Evolutionary conservation across 2,113 vertebrate genomes (phyloP).

Genomic region (Thalassoma bifasciatum): DNA sequence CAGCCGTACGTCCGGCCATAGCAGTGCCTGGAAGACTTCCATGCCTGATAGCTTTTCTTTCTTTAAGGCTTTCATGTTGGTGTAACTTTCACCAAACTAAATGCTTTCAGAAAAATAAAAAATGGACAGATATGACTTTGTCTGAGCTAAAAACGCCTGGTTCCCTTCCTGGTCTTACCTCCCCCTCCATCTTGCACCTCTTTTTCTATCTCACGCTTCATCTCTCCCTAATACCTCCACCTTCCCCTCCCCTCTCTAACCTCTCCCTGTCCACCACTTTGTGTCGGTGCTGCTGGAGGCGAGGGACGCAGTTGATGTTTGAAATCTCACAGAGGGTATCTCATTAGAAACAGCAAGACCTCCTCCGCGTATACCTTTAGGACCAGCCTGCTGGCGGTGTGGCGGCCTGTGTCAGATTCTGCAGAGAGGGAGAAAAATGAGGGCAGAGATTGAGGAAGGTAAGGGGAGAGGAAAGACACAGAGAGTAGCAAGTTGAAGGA

Average conservation of each 20-base stretch:
- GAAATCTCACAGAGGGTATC: slow-evolving; percentile 35
- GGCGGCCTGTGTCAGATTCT: slow-evolving; percentile 12
- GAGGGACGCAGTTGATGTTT: slow-evolving; percentile 29
- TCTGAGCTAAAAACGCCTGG: neutral
- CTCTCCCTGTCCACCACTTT: slow-evolving; percentile 15
- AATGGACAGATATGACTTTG: neutral
- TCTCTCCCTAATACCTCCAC: slow-evolving; percentile 26
- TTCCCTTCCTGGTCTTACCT: neutral
- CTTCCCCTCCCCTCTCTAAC: slow-evolving; percentile 4
- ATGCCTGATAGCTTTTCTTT: too few relatives aligned
- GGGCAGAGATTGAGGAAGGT: slow-evolving; percentile 25
- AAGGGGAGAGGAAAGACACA: slow-evolving; percentile 19
- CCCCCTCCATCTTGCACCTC: neutral
- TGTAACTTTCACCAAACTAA: slow-evolving; percentile 5
- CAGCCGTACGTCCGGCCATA: too few relatives aligned
- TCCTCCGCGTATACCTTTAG: slow-evolving; percentile 19
- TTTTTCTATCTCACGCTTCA: slow-evolving; percentile 25
- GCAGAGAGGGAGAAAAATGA: neutral
- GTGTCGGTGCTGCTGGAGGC: slow-evolving; percentile 23
- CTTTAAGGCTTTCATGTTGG: neutral
- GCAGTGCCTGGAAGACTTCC: too few relatives aligned
- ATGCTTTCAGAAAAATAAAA: slow-evolving; percentile 9
- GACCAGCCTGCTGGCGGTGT: slow-evolving; percentile 24
- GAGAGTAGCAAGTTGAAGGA: slow-evolving; percentile 39
- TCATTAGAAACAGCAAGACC: slow-evolving; percentile 61